Evolutionary conservation across 2,113 vertebrate genomes (phyloP).

Genomic region (Plotosus lineatus): DNA sequence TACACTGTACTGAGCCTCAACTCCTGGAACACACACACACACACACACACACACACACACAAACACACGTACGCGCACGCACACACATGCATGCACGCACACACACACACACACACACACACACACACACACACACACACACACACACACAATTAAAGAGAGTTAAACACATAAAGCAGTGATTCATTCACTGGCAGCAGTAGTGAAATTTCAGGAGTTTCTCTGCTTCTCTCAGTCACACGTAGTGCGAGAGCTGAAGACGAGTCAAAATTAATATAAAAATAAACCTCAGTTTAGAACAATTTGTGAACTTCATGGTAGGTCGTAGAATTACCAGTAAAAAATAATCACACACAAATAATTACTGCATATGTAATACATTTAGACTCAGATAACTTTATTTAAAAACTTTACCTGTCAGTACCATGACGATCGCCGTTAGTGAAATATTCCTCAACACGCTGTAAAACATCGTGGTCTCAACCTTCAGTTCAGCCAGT

Average conservation of each 20-base stretch:
- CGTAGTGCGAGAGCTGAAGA: neutral
- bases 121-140: neutral
- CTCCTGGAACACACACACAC: neutral
- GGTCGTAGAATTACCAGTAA: neutral
- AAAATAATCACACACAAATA: neutral
- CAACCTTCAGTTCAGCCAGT: neutral
- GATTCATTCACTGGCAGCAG: neutral
- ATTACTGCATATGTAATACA: neutral
- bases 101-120: neutral
- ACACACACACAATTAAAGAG: neutral
- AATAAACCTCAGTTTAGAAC: neutral
- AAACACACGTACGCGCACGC: too few species aligned
- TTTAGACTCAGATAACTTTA: neutral
- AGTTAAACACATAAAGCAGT: neutral
- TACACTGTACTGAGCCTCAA: neutral
- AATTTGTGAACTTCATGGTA: neutral
- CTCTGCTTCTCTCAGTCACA: neutral
- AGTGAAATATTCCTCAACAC: neutral
- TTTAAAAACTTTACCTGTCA: constrained; percentile 8
- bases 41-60: neutral
- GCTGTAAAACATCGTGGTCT: neutral
- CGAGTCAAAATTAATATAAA: neutral
- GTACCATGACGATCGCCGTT: neutral
- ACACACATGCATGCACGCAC: too few species aligned
- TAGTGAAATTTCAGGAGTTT: neutral